A percentile compares a stretch with the other conserved stretches of the same genome.
Evolutionary conservation across 2,113 vertebrate genomes (phyloP).

Genomic region (Synchiropus splendidus): DNA sequence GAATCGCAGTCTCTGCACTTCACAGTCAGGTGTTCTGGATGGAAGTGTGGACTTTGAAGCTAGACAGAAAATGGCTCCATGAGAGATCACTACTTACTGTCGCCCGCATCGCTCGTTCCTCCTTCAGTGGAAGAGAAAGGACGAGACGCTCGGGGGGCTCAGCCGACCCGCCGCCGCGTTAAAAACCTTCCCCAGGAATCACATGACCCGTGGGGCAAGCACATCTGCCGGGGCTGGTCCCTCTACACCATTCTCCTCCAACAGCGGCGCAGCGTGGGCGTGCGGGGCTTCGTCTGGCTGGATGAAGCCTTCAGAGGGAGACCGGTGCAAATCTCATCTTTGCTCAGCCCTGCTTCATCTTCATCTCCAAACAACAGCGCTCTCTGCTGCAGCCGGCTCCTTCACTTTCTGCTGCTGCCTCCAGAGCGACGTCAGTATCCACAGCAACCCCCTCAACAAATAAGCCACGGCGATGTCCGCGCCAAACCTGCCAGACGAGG

Average conservation of each 20-base stretch:
- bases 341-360: conserved; percentile 37
- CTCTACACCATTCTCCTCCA: conserved; percentile 23
- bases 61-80: conserved; percentile 18
- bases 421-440: conserved; percentile 70
- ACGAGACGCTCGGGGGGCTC: conserved; percentile 45
- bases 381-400: conserved; percentile 42
- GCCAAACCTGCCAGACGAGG: conserved; percentile 42
- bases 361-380: conserved; percentile 29
- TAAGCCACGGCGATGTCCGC: conserved; percentile 58
- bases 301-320: conserved; percentile 37
- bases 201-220: conserved; percentile 43
- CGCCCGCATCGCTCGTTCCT: conserved; percentile 80
- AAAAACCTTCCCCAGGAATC: conserved; percentile 46
- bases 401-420: conserved; percentile 60
- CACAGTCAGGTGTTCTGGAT: conserved; percentile 11
- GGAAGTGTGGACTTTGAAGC: conserved; percentile 11
- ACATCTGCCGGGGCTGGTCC: conserved; percentile 45
- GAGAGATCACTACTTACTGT: conserved; percentile 80
- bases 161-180: conserved; percentile 50
- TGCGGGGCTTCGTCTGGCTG: conserved; percentile 22
- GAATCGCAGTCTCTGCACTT: conserved; percentile 55
- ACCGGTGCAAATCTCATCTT: conserved; percentile 52
- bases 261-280: conserved; percentile 15
- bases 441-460: conserved; percentile 92
- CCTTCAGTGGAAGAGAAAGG: conserved; percentile 66